Evolutionary conservation across 2,888 invertebrate species (phyloP).

Genomic region (Sipha maydis): DNA sequence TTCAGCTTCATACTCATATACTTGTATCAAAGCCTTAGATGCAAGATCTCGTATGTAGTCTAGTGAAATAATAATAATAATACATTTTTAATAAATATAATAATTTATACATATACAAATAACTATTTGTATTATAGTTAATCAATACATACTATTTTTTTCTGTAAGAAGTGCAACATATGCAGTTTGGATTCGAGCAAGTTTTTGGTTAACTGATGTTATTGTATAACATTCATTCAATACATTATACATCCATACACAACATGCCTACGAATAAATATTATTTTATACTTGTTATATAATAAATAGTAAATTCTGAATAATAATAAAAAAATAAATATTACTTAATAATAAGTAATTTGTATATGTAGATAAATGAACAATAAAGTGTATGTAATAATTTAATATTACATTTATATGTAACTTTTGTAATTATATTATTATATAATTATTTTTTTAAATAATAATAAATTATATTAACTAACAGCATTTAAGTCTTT

Average conservation of each 20-base stretch:
- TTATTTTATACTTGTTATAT: background rate
- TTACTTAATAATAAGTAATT: too few relatives aligned
- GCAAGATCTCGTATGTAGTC: slow-evolving; percentile 85
- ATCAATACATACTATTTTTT: slow-evolving; percentile 78
- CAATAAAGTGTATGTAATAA: too few relatives aligned
- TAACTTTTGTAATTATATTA: too few relatives aligned
- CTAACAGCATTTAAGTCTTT: too few relatives aligned
- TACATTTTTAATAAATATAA: background rate
- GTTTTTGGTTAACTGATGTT: slow-evolving; percentile 74
- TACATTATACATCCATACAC: slow-evolving; percentile 87
- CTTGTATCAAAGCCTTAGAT: slow-evolving; percentile 87
- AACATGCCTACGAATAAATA: slow-evolving; percentile 74
- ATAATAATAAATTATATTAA: too few relatives aligned
- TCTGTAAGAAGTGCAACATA: slow-evolving; percentile 90
- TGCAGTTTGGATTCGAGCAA: slow-evolving; percentile 79
- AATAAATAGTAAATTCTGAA: background rate
- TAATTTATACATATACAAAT: background rate
- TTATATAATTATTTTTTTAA: too few relatives aligned
- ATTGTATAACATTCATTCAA: slow-evolving; percentile 83
- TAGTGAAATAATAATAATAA: slow-evolving; percentile 71
- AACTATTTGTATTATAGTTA: background rate
- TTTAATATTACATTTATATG: too few relatives aligned
- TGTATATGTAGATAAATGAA: too few relatives aligned
- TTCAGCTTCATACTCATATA: slow-evolving; percentile 77
- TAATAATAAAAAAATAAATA: background rate